Percentiles rank a stretch among this genome's conserved stretches.
phyloP scores from a whole-genome alignment of 2,888 invertebrate genomes.

The Eupithecia subumbrata region DNA sequence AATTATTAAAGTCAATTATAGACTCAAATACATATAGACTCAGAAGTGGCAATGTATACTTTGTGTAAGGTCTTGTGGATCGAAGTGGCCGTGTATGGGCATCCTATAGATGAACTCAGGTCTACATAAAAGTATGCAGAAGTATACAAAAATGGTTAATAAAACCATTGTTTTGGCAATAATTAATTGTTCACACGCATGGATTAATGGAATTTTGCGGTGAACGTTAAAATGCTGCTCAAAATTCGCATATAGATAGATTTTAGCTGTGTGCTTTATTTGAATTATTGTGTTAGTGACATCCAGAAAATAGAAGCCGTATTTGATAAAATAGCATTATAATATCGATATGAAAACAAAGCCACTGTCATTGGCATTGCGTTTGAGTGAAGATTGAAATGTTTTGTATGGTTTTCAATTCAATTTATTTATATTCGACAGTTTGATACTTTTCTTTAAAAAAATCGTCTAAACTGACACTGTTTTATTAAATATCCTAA shows the following conservation, averaged over 20 bases:
- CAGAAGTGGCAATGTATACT: neutral
- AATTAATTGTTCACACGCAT: slow-evolving; percentile 24
- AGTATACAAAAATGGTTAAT: slow-evolving; percentile 22
- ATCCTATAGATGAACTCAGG: neutral
- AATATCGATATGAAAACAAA: neutral
- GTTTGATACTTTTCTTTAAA: no score
- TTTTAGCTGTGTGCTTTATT: neutral
- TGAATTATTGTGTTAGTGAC: neutral
- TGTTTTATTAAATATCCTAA: no score
- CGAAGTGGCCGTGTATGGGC: neutral
- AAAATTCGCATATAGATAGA: slow-evolving; percentile 16
- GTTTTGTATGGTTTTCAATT: neutral
- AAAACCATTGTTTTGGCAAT: slow-evolving; percentile 32
- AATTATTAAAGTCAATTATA: no score
- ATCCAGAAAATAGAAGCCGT: neutral
- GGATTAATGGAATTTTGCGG: slow-evolving; percentile 28
- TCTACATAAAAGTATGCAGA: neutral
- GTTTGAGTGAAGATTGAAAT: neutral
- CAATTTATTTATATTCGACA: no score
- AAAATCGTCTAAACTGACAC: no score
- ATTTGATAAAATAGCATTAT: neutral
- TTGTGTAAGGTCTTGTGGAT: neutral
- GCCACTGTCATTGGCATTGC: neutral
- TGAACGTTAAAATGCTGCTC: slow-evolving; percentile 31
- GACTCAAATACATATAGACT: no score